These are phyloP conservation scores for Eupithecia exiguata DNA, from an alignment of 2,888 invertebrate genomes.

Conservation along the genomic window DNA sequence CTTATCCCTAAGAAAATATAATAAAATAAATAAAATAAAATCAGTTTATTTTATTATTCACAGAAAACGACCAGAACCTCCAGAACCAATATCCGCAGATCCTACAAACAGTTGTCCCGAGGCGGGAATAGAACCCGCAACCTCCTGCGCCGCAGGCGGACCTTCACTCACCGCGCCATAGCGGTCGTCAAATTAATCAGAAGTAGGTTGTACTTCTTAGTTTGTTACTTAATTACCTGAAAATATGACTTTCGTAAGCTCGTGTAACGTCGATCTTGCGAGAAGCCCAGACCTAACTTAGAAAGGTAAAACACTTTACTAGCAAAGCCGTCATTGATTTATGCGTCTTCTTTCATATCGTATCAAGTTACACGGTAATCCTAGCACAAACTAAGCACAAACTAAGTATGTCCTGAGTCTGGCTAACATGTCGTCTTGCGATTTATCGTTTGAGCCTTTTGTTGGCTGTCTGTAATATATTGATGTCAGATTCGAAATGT, in stretches of 20 bases:
- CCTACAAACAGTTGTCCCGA: too few relatives aligned
- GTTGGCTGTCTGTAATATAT: slow-evolving; percentile 61
- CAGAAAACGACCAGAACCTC: too few relatives aligned
- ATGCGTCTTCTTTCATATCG: slow-evolving; percentile 41
- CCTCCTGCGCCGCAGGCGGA: too few relatives aligned
- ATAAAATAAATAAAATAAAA: too few relatives aligned
- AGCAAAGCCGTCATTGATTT: slow-evolving; percentile 39
- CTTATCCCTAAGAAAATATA: too few relatives aligned
- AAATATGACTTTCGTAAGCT: too few relatives aligned
- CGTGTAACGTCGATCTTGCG: not conserved
- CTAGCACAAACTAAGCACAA: slow-evolving; percentile 45
- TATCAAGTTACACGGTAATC: slow-evolving; percentile 45
- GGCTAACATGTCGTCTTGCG: slow-evolving; percentile 57
- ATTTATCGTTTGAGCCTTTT: slow-evolving; percentile 70
- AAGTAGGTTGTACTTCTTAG: not conserved
- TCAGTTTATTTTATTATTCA: too few relatives aligned
- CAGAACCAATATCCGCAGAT: too few relatives aligned
- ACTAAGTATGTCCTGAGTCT: slow-evolving; percentile 57
- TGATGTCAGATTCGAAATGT: slow-evolving; percentile 65
- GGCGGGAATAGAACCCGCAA: too few relatives aligned
- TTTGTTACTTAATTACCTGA: not conserved
- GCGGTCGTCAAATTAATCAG: too few relatives aligned
- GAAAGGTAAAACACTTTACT: slow-evolving; percentile 26
- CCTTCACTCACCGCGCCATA: too few relatives aligned
- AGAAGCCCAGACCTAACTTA: not conserved